phyloP scores from a whole-genome alignment of 2,113 vertebrate species.

The Nansenia antarctica region DNA sequence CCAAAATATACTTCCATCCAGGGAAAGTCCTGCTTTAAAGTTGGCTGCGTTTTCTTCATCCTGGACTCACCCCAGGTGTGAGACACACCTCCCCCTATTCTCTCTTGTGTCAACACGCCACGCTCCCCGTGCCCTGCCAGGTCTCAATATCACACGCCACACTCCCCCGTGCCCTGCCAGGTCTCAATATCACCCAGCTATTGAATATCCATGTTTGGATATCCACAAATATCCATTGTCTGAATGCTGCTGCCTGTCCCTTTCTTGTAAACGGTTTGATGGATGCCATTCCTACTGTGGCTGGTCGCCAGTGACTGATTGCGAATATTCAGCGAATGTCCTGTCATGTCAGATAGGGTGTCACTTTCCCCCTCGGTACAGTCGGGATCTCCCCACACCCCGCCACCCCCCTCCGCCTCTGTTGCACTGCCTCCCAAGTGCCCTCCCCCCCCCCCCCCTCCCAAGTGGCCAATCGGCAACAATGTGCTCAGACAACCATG shows the following conservation, averaged over 20 bases:
- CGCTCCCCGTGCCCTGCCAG: not conserved
- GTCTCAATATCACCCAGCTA: not conserved
- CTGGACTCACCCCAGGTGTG: no score
- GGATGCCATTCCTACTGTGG: constrained; percentile 33
- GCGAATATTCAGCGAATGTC: constrained; percentile 21
- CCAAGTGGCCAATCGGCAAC: not conserved
- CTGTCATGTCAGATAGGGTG: constrained; percentile 15
- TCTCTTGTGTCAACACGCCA: no score
- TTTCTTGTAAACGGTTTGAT: constrained; percentile 23
- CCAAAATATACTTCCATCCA: no score
- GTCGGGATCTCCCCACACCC: not conserved
- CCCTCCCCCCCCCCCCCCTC: not conserved
- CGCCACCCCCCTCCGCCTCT: constrained; percentile 1
- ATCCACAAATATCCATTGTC: no score
- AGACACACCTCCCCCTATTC: no score
- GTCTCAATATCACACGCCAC: not conserved
- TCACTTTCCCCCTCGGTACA: constrained; percentile 6
- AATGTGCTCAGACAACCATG: constrained; percentile 17
- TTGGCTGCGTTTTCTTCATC: no score
- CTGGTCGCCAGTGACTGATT: constrained; percentile 18
- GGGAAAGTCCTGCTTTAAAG: no score
- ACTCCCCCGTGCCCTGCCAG: not conserved
- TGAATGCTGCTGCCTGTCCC: not conserved
- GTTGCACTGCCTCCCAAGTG: constrained; percentile 2
- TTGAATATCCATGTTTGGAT: not conserved